Evolutionary conservation across 2,113 vertebrate species (phyloP).

Genomic region (Motacilla tschutschensis): DNA sequence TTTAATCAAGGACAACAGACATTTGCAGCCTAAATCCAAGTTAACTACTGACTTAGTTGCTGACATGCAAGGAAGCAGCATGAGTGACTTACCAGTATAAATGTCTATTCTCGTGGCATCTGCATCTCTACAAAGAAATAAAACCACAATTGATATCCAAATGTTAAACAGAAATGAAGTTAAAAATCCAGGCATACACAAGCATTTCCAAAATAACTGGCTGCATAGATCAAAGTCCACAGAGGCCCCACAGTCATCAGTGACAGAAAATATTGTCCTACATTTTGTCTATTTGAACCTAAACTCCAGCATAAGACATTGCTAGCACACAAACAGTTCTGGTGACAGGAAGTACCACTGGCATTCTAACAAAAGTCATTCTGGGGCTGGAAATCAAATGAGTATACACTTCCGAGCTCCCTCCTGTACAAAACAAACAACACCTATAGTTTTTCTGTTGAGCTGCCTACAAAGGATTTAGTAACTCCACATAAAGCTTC

Average conservation of each 20-base stretch:
- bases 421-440: neutral
- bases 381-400: neutral
- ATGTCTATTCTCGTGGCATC: conserved; percentile 96
- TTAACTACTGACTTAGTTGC: neutral
- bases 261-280: neutral
- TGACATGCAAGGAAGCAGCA: neutral
- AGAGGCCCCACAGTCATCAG: neutral
- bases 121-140: conserved; percentile 85
- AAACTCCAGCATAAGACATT: neutral
- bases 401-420: neutral
- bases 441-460: neutral
- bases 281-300: neutral
- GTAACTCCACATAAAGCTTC: neutral
- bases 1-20: neutral
- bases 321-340: neutral
- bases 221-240: neutral
- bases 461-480: neutral
- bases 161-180: neutral
- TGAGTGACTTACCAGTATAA: conserved; percentile 84
- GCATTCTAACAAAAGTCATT: neutral
- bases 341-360: neutral
- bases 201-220: neutral
- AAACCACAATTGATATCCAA: conserved; percentile 3
- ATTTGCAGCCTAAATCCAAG: neutral
- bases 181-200: neutral